Base-by-base conservation (phyloP, 2,797 vertebrate species). In the Oreochromis grahami region DNA sequence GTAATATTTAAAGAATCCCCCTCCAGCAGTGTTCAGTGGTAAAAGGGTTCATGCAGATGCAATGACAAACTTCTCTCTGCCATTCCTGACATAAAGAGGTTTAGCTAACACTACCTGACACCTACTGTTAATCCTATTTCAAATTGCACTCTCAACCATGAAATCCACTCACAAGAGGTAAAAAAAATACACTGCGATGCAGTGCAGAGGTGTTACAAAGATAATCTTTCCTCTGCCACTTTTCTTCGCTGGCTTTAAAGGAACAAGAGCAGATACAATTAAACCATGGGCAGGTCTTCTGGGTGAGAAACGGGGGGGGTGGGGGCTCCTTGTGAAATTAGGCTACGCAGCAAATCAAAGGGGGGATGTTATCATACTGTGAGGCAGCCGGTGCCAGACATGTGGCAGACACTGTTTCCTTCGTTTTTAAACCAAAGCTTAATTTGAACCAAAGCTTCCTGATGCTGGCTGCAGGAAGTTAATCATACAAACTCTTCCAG, bases 41-140 rank as follows among this genome's bases (percentile, higher is more conserved):
- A 83, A 89, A 93, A 88, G 84, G 87, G 89, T 93, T 90, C 83
- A 88, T 77, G 91, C 91, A 86, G 90, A 91, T 68, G 79, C 91
- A 87, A 41, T 91, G 95, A 93, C 93, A 94, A 91, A 89, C 94
- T 92, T 89, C 94, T 91, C 89, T 93, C 93, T 60, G 83, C 91
- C 41, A 41, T 83, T 94, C 90, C 92, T 94, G 94, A 93, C 92
- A 95, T 89, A 93, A 92, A 95, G 93, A 95, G 93, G 87, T 96
- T 96, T 95, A 95, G 92, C 93, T 85, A 82, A 90, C 91, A 86
- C 90, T 91, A 94, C 92, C 92, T 86, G 88, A 94, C 95, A 95
- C 91, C 91, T 93, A 88, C 89, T 83, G 93, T 85, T 95, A 95
- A 96, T 96, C 94, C 94, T 91, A 89, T 95, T 95, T 94, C 89